Evolutionary conservation across 2,888 invertebrate genomes (phyloP).

Genomic region (Branchipolynoe longqiensis): DNA sequence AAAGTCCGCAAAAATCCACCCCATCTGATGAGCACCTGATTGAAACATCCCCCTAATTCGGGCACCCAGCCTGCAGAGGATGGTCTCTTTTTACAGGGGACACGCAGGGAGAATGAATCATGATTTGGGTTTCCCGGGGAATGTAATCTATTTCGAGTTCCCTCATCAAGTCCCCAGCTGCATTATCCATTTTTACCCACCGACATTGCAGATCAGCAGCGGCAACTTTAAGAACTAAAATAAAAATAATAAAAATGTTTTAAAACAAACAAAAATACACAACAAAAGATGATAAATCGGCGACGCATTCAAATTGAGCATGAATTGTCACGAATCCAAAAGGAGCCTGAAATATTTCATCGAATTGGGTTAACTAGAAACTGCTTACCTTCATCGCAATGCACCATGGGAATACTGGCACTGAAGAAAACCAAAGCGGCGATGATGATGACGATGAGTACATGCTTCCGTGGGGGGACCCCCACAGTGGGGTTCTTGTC

Average conservation of each 20-base stretch:
- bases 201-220: neutral
- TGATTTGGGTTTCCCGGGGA: constrained; percentile 4
- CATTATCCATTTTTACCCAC: too few relatives aligned
- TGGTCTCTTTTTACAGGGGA: neutral
- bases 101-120: constrained; percentile 25
- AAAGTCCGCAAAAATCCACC: constrained; percentile 28
- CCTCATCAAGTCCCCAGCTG: constrained; percentile 24
- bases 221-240: neutral
- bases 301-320: too few relatives aligned
- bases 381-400: constrained; percentile 5
- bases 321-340: too few relatives aligned
- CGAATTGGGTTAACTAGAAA: neutral
- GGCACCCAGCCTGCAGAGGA: neutral
- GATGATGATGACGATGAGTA: too few relatives aligned
- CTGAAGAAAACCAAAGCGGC: neutral
- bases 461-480: too few relatives aligned
- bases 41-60: constrained; percentile 41
- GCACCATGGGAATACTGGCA: neutral
- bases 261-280: neutral
- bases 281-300: too few relatives aligned
- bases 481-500: too few relatives aligned
- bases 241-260: neutral
- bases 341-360: too few relatives aligned
- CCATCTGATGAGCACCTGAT: constrained; percentile 24
- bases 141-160: neutral